Base-by-base conservation (phyloP, 2,888 invertebrate species). In the Orthosia gothica region DNA sequence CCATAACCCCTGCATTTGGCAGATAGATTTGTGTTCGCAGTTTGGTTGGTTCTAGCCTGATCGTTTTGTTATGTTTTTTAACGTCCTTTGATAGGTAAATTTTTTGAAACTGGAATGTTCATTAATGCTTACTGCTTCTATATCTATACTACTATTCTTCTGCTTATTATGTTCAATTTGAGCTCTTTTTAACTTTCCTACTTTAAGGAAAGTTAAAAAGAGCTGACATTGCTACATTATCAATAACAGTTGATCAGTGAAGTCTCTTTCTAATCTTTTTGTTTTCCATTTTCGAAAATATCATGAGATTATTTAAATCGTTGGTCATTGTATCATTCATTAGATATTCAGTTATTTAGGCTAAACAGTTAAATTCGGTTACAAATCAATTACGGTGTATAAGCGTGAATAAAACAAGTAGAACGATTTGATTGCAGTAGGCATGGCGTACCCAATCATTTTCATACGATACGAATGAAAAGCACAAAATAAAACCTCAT, bases 1-100 rank as follows among this genome's bases (percentile, higher is more conserved):
- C 69, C 74, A 74, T 76, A 58, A 76, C 52, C 18, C 23, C 58
- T 74, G 77, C 45, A 50, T 49, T 58, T 67, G 77, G 45, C 77
- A 58, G 68, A 58, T 23, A 76, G 50, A 76, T 76, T 74, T 58
- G 57, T 50, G 76, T 26, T 47, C 13, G 23, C 23, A 15, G 49
- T 68, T 74, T 50, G 23, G 64, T 63, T 50, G 11, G 13, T 20
- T 45, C 45, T 45, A 13, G 62, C 23, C 26, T 40, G 40, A 40
- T 40, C 9, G 40, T 40, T 52, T 73, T 26, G 20, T 9, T n/a
- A 13, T 54, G 74, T n/a, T 23, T 54, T 74, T 40, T n/a, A 47
- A 23, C 4, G n/a, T 55, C 7, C 5, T 15, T 47, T 47, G 13
- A 45, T 61, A 13, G 23, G 7, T 20, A 1, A 13, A 0, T 16